Percentiles rank a stretch among this genome's conserved stretches.
Conservation (phyloP, 2,888 invertebrate genomes). For the Octonoba sinensis region DNA sequence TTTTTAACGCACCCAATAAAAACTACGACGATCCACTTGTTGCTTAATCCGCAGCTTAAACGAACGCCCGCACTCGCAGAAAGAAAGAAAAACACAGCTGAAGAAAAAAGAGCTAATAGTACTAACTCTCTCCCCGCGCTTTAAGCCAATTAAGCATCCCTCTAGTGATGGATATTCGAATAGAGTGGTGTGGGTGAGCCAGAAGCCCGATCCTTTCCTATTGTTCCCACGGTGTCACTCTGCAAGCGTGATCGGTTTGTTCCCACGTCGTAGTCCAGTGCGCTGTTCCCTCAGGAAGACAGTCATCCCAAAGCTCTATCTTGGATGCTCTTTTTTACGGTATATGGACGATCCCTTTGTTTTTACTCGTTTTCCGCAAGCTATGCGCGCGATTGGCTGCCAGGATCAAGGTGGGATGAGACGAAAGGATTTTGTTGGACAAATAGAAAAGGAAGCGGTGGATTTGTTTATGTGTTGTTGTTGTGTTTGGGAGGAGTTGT, state of each 20-base stretch:
- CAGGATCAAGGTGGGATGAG: constrained; percentile 31
- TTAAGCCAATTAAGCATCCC: constrained; percentile 9
- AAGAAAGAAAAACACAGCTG: background rate
- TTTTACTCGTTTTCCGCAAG: constrained; percentile 20
- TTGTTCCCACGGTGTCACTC: constrained; percentile 23
- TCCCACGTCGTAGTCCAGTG: constrained; percentile 1
- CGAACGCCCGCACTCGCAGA: background rate
- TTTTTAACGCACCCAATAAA: no score
- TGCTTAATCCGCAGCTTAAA: constrained; percentile 1
- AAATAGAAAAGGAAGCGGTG: constrained; percentile 34
- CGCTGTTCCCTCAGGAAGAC: background rate
- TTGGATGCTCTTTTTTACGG: constrained; percentile 13
- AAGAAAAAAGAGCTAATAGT: background rate
- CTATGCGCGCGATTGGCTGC: constrained; percentile 34
- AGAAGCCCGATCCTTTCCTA: background rate
- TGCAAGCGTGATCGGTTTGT: constrained; percentile 7
- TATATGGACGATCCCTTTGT: constrained; percentile 24
- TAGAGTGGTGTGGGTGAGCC: no score
- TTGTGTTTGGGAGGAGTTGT: constrained; percentile 35
- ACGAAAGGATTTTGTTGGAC: constrained; percentile 49
- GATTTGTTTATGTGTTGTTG: constrained; percentile 49
- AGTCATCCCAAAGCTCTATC: constrained; percentile 3
- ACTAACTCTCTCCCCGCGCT: background rate
- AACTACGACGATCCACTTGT: background rate
- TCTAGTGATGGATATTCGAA: background rate